Base-by-base conservation (phyloP, 2,888 invertebrate genomes). In the Pachliopta kotzebuea region DNA sequence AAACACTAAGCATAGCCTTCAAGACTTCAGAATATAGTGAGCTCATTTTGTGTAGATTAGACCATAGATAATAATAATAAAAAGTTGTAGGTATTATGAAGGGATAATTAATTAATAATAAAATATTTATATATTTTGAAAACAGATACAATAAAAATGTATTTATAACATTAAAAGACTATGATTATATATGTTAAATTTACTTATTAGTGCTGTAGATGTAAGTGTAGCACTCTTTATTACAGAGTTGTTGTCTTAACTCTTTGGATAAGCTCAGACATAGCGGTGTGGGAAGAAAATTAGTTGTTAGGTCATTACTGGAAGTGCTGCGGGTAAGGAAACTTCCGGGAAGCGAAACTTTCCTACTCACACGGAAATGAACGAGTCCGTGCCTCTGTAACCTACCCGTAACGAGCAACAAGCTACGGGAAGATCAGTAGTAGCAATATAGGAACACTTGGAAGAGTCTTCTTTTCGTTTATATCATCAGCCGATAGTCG, bases 281-380 rank as follows among this genome's bases (percentile, higher is more conserved):
- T 3, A 3, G 11, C 21, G 21, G 21, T 3, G 21, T 11, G 50
- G 11, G 21, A 18, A n/a, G 37, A 42, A 63, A 57, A 53, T 24
- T 20, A 57, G 57, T 63, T 57, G 37, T 63, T 56, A 31, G 52
- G 56, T 24, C 52, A 62, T 62, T 62, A 62, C 37, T 42, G 42
- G 57, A 52, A 62, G 62, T 62, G 62, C 23, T 42, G 52, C n/a
- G 52, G 20, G 56, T 20, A 49, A 26, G 18, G 29, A 56, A 62
- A 62, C 56, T 62, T 62, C 21, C 24, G n/a, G 55, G 29, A 61
- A 61, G 49, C 24, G 45, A 61, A 56, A 62, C 62, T 56, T 50
- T 4, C 31, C 55, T 49, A 31, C 31, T 24, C 50, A 52, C n/a
- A 24, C 56, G 52, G 52, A 62, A 57, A 62, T 37, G 57, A 57